Percentiles rank a stretch among this genome's conserved stretches.
phyloP scores from a whole-genome alignment of 2,888 invertebrate species.

The Agrotis puta region DNA sequence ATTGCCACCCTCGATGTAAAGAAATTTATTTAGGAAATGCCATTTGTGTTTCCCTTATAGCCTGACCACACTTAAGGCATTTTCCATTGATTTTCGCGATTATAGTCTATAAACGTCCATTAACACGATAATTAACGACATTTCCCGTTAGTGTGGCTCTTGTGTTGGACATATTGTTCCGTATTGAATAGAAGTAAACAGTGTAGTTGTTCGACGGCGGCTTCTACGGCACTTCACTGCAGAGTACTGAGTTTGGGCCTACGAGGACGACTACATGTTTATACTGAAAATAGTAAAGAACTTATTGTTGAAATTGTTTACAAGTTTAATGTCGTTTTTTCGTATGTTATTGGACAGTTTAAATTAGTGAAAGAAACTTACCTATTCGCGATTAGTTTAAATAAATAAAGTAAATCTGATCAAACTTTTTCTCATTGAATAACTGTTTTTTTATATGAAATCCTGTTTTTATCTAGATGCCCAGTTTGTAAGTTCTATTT shows the following conservation, averaged over 20 bases:
- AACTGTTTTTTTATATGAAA: not conserved
- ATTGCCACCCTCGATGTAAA: conserved; percentile 2
- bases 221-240: not conserved
- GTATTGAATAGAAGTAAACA: not conserved
- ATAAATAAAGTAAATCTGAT: not conserved
- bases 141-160: too few species aligned
- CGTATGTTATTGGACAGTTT: not conserved
- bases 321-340: too few species aligned
- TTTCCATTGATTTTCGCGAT: too few species aligned
- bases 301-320: not conserved
- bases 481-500: not conserved
- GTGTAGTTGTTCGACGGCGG: conserved; percentile 18
- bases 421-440: not conserved
- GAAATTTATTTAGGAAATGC: not conserved
- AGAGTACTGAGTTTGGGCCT: conserved; percentile 37
- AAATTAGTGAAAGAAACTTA: too few species aligned
- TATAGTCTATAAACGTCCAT: too few species aligned
- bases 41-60: too few species aligned
- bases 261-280: not conserved
- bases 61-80: too few species aligned
- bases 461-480: too few species aligned
- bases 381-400: not conserved
- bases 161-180: too few species aligned
- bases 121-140: too few species aligned
- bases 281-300: not conserved